These are phyloP conservation scores for Cataglyphis altisquamis DNA, from an alignment of 2,888 invertebrate species.

Conservation along the genomic window DNA sequence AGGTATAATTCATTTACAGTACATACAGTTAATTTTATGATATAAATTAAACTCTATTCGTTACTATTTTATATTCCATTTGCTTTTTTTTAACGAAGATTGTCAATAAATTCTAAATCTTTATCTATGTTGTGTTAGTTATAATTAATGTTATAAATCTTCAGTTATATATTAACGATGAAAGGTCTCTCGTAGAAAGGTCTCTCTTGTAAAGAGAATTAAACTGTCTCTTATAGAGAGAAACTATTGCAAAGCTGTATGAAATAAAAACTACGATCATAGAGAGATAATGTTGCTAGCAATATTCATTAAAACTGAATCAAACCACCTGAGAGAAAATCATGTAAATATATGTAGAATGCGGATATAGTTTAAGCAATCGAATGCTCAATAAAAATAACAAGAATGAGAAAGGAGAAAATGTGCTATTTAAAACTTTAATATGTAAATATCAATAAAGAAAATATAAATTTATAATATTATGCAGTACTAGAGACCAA, in stretches of 20 bases:
- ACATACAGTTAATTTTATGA: background rate
- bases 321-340: slow-evolving; percentile 11
- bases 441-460: background rate
- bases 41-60: background rate
- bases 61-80: background rate
- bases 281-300: background rate
- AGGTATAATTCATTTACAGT: background rate
- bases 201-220: background rate
- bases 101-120: background rate
- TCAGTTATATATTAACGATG: background rate
- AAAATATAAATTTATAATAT: background rate
- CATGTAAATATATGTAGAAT: background rate
- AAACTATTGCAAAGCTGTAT: background rate
- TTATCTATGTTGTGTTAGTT: too few species aligned
- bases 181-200: background rate
- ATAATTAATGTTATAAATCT: background rate
- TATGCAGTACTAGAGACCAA: background rate
- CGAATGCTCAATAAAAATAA: background rate
- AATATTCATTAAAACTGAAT: slow-evolving; percentile 1
- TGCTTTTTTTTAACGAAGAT: background rate
- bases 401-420: background rate
- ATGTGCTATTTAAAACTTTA: background rate
- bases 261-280: background rate
- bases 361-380: slow-evolving; percentile 3
- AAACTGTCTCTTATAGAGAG: background rate